phyloP scores from a whole-genome alignment of 2,113 vertebrate genomes.

The Carlito syrichta region DNA sequence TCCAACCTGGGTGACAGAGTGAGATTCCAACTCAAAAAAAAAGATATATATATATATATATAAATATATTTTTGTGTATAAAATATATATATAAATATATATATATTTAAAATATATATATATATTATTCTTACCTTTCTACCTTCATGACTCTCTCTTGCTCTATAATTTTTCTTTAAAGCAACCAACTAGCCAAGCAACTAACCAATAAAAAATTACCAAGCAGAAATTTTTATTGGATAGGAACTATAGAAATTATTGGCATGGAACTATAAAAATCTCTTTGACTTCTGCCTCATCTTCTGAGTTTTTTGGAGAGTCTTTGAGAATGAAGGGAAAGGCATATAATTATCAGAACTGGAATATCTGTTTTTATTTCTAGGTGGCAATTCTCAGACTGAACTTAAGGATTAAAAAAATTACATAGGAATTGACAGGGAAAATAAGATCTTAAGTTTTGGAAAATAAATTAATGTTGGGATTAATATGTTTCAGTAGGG shows the following conservation, averaged over 20 bases:
- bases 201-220: neutral
- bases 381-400: neutral
- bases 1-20: no score
- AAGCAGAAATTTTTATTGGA: neutral
- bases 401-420: neutral
- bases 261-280: neutral
- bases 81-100: no score
- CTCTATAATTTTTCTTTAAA: neutral
- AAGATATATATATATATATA: no score
- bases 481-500: neutral
- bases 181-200: neutral
- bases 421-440: neutral
- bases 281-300: neutral
- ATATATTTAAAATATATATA: no score
- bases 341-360: neutral
- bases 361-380: neutral
- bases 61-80: no score
- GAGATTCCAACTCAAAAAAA: no score
- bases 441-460: slow-evolving; percentile 7
- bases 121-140: no score
- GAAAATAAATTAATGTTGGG: neutral
- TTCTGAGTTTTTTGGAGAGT: neutral
- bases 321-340: neutral
- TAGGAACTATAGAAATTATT: neutral
- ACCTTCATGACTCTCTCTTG: no score